Evolutionary conservation across 2,888 invertebrate genomes (phyloP), one percentile per base, ranked within the genome.

Genomic region (Drosophila tripunctata): DNA sequence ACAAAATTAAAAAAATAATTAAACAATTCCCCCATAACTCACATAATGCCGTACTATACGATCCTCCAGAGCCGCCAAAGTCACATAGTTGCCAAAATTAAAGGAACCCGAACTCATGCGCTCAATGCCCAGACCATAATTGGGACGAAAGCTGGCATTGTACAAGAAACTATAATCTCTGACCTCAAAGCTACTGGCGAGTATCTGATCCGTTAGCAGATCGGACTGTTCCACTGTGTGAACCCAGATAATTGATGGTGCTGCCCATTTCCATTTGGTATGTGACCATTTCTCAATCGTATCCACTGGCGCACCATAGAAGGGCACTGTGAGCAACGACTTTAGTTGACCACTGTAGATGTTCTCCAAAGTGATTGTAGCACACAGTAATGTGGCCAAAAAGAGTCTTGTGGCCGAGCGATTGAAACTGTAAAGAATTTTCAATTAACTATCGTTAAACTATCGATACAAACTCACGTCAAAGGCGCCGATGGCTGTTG

Each of bases 261-360:
- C 91, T 2, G 85, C 84, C 91, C 91, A 91, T 41, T 89, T 88
- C 88, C 90, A 90, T 10, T 70, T 55, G 2, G 78, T 75, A 2
- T 75, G 38, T 0, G 90, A 82, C 80, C 90, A 91, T 63, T 91
- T 90, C 0, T 70, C 67, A 3, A 89, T 82, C 0, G 87, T 89
- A 44, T 91, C 90, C 17, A 90, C 84, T 0, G 90, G 89, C 3
- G 88, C 82, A 0, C 71, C 82, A 45, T 87, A 90, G 1, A 89
- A 58, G 1, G 91, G 91, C 19, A 90, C 78, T 0, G 91, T 90
- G 2, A 91, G 68, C 48, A 91, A 43, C 0, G 91, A 90, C 70
- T 91, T 91, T 0, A 91, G 54, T 44, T 90, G 89, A 0, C 91
- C 91, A 56, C 90, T 90, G 65, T 91, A 91, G 5, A 88, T 89